A percentile compares a stretch with the other conserved stretches of the same genome.
These are phyloP conservation scores for Drosophila azteca DNA, from an alignment of 1,140 invertebrate genomes.

Conservation along the genomic window DNA sequence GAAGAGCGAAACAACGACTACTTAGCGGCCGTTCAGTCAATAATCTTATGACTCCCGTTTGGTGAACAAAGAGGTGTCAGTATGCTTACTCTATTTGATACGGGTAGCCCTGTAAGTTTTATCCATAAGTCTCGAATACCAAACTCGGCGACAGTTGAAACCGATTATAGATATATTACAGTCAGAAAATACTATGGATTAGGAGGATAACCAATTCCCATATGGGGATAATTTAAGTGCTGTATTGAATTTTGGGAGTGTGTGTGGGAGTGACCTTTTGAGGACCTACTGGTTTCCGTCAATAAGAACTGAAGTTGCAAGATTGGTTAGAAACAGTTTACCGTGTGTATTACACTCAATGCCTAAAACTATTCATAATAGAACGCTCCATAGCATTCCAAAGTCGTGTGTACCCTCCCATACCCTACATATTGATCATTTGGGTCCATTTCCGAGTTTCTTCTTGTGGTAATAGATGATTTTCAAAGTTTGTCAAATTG, in stretches of 20 bases:
- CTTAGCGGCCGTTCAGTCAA: no score
- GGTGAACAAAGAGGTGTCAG: no score
- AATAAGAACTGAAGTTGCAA: background rate
- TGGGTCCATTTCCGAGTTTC: no score
- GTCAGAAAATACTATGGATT: background rate
- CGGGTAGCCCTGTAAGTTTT: background rate
- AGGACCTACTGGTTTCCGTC: constrained; percentile 1
- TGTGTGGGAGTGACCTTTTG: background rate
- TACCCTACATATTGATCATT: no score
- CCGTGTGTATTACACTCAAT: constrained; percentile 8
- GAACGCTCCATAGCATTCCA: constrained; percentile 15
- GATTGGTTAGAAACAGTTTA: background rate
- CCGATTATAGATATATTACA: background rate
- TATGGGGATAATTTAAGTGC: no score
- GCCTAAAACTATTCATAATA: background rate
- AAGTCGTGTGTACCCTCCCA: background rate
- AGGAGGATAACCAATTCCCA: background rate
- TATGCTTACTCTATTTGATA: constrained; percentile 1
- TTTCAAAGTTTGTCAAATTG: no score
- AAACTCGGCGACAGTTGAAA: background rate
- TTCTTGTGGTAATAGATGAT: no score
- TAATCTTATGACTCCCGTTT: no score
- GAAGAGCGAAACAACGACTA: background rate
- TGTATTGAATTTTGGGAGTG: background rate
- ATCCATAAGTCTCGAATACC: constrained; percentile 2